Evolutionary conservation across 2,113 vertebrate species (phyloP).

Genomic region (Plecturocebus donacophilus): DNA sequence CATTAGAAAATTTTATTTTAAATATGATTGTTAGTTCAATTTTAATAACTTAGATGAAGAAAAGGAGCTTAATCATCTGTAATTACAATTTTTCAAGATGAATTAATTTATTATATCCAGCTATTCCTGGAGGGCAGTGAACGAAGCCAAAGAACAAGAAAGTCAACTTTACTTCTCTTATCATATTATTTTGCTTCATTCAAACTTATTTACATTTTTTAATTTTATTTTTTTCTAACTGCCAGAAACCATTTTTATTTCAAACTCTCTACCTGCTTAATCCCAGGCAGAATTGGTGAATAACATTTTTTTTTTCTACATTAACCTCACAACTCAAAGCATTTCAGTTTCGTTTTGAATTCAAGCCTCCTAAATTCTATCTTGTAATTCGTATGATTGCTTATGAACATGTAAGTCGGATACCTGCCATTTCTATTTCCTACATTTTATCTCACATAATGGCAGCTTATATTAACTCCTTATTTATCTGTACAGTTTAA

Average conservation of each 20-base stretch:
- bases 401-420: background rate
- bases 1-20: background rate
- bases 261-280: background rate
- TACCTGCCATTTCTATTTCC: background rate
- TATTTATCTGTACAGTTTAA: background rate
- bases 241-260: background rate
- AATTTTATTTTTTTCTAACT: background rate
- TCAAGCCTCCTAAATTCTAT: accelerated
- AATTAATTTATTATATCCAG: background rate
- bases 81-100: background rate
- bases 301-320: background rate
- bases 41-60: background rate
- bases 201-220: background rate
- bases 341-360: background rate
- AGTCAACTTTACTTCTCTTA: background rate
- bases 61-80: too few species aligned
- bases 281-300: background rate
- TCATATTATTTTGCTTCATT: background rate
- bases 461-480: background rate
- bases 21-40: background rate
- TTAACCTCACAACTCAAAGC: background rate
- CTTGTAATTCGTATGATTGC: background rate
- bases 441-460: too few species aligned
- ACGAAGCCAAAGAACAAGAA: background rate
- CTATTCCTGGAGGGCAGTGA: background rate